Evolutionary conservation across 2,888 invertebrate species (phyloP).

Genomic region (Lithophane semibrunnea): DNA sequence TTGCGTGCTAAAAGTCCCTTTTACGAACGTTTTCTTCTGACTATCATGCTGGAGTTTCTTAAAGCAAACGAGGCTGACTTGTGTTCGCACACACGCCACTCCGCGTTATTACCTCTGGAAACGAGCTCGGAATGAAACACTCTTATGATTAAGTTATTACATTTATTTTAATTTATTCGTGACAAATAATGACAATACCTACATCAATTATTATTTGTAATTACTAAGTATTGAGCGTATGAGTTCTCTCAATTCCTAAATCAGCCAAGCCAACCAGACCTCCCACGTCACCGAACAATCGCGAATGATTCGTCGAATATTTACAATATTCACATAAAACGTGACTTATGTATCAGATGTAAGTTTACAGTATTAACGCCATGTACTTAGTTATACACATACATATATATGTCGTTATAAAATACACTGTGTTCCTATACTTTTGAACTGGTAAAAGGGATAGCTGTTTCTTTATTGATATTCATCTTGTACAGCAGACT

Average conservation of each 20-base stretch:
- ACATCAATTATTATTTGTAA: constrained; percentile 79
- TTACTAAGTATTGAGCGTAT: constrained; percentile 87
- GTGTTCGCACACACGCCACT: constrained; percentile 29
- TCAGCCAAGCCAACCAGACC: constrained; percentile 84
- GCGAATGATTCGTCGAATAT: constrained; percentile 72
- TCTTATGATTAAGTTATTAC: constrained; percentile 77
- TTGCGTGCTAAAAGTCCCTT: constrained; percentile 75
- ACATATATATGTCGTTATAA: constrained; percentile 52
- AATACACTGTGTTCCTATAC: constrained; percentile 65
- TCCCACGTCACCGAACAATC: constrained; percentile 71
- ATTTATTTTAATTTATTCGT: constrained; percentile 85
- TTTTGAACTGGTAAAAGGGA: constrained; percentile 52
- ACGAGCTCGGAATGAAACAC: constrained; percentile 67
- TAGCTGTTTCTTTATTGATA: constrained; percentile 37
- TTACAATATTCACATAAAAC: constrained; percentile 73
- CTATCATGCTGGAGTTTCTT: constrained; percentile 59
- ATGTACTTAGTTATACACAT: constrained; percentile 57
- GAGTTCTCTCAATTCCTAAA: constrained; percentile 89
- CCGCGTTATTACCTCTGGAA: constrained; percentile 38
- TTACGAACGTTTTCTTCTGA: constrained; percentile 66
- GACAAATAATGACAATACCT: constrained; percentile 87
- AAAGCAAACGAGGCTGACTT: constrained; percentile 53
- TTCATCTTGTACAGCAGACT: constrained; percentile 47
- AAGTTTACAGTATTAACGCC: constrained; percentile 57
- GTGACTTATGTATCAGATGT: constrained; percentile 62